phyloP scores from a whole-genome alignment of 1,140 invertebrate species.

The Mactra quadrangularis region DNA sequence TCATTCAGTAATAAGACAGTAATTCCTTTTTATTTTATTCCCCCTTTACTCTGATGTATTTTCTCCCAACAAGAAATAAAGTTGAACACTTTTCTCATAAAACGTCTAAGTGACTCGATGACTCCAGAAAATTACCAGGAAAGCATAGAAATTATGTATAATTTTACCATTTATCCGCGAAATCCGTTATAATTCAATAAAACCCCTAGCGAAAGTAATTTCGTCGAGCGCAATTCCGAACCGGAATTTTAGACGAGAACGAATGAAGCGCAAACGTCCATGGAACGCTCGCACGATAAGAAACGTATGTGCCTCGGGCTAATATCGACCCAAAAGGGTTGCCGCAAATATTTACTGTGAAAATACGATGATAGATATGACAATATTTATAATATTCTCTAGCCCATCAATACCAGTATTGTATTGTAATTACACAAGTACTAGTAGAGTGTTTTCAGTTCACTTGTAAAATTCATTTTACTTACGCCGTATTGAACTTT shows the following conservation, averaged over 20 bases:
- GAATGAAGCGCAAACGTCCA: conserved; percentile 30
- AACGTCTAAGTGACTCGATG: conserved; percentile 21
- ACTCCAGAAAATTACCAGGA: conserved; percentile 50
- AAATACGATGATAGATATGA: conserved; percentile 51
- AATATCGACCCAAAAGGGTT: conserved; percentile 35
- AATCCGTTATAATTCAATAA: conserved; percentile 59
- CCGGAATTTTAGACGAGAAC: conserved; percentile 1
- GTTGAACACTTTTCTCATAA: conserved; percentile 32
- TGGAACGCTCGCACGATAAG: conserved; percentile 14
- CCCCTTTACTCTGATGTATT: neutral
- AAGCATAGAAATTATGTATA: conserved; percentile 60
- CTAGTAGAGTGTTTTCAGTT: neutral
- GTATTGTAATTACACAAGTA: neutral
- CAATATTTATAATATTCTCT: conserved; percentile 54
- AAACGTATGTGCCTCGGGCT: neutral
- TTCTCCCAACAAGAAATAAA: neutral
- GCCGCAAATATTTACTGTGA: conserved; percentile 48
- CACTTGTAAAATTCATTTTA: neutral
- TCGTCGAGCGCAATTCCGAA: conserved; percentile 19
- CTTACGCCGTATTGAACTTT: neutral
- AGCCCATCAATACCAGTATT: conserved; percentile 6
- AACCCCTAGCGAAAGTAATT: conserved; percentile 43
- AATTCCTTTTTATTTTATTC: neutral
- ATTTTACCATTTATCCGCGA: conserved; percentile 60
- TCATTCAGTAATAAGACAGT: neutral